Conservation (phyloP, 1,140 invertebrate species). For the Chironomus tepperi region DNA sequence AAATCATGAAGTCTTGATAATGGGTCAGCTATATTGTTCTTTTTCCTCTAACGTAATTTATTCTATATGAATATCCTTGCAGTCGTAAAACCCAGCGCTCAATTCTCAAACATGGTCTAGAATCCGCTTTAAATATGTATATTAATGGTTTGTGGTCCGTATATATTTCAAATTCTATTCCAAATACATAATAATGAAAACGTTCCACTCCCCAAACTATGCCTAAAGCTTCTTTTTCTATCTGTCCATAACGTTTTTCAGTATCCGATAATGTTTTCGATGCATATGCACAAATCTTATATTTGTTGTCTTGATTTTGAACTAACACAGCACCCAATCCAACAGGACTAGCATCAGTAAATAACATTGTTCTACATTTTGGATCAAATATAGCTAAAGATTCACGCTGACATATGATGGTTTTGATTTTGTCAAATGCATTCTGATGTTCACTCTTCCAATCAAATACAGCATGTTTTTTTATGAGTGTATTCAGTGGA, state of each 20-base stretch:
- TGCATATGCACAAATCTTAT: slow-evolving; percentile 25
- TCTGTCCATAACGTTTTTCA: slow-evolving; percentile 40
- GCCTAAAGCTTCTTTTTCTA: slow-evolving; percentile 38
- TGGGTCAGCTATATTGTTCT: slow-evolving; percentile 37
- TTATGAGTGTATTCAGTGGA: slow-evolving; percentile 30
- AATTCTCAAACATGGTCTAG: slow-evolving; percentile 31
- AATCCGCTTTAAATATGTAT: slow-evolving; percentile 29
- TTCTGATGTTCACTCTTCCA: slow-evolving; percentile 26
- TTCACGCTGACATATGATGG: slow-evolving; percentile 23
- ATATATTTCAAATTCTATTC: slow-evolving; percentile 35
- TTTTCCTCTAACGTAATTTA: slow-evolving; percentile 36
- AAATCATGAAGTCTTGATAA: slow-evolving; percentile 32
- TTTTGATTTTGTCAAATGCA: slow-evolving; percentile 29
- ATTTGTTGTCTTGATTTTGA: slow-evolving; percentile 30
- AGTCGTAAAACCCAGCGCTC: slow-evolving; percentile 36
- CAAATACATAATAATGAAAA: slow-evolving; percentile 31
- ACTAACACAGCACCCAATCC: slow-evolving; percentile 31
- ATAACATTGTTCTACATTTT: slow-evolving; percentile 28
- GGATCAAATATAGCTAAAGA: slow-evolving; percentile 23
- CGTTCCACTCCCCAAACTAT: slow-evolving; percentile 35
- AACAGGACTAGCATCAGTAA: slow-evolving; percentile 33
- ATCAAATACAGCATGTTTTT: slow-evolving; percentile 22
- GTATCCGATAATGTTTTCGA: slow-evolving; percentile 34
- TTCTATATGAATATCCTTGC: slow-evolving; percentile 34
- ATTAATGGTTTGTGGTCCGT: slow-evolving; percentile 38